Percentiles rank a stretch among this genome's conserved stretches.
Conservation (phyloP, 2,797 vertebrate species). For the Sebastes reedi region DNA sequence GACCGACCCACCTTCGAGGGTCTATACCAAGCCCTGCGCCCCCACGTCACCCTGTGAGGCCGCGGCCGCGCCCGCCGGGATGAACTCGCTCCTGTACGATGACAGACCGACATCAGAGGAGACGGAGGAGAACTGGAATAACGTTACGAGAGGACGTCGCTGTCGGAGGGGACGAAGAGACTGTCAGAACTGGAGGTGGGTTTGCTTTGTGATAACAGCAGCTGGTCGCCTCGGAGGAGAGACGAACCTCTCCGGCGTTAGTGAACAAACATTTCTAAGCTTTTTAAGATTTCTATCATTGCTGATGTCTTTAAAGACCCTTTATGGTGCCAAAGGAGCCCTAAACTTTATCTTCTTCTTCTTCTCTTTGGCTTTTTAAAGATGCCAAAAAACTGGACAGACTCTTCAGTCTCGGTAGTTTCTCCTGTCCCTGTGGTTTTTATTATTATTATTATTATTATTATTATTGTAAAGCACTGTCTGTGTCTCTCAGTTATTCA, state of each 20-base stretch:
- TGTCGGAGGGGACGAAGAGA: not conserved
- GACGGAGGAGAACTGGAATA: not conserved
- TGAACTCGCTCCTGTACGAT: constrained; percentile 38
- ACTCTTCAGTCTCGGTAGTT: constrained; percentile 24
- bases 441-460: constrained; percentile 3
- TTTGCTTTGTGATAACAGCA: constrained; percentile 8
- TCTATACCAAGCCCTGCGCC: constrained; percentile 86
- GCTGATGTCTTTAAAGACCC: constrained; percentile 18
- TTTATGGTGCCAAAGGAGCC: constrained; percentile 43
- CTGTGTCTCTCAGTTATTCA: constrained; percentile 70
- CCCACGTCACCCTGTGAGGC: constrained; percentile 81
- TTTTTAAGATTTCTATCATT: constrained; percentile 21
- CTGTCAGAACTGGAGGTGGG: constrained; percentile 4
- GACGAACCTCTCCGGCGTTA: not conserved
- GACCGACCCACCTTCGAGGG: constrained; percentile 85
- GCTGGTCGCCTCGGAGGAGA: constrained; percentile 18
- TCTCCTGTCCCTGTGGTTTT: constrained; percentile 52
- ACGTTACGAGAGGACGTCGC: not conserved
- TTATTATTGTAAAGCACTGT: constrained; percentile 76
- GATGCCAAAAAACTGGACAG: constrained; percentile 41
- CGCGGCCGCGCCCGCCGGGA: constrained; percentile 43
- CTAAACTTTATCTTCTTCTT: constrained; percentile 23
- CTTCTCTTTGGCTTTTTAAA: constrained; percentile 9
- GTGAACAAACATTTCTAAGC: constrained; percentile 32
- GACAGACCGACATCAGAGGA: constrained; percentile 12